These are phyloP conservation scores for Caenorhabditis wallacei DNA, from an alignment of 2,888 invertebrate genomes.

Conservation along the genomic window DNA sequence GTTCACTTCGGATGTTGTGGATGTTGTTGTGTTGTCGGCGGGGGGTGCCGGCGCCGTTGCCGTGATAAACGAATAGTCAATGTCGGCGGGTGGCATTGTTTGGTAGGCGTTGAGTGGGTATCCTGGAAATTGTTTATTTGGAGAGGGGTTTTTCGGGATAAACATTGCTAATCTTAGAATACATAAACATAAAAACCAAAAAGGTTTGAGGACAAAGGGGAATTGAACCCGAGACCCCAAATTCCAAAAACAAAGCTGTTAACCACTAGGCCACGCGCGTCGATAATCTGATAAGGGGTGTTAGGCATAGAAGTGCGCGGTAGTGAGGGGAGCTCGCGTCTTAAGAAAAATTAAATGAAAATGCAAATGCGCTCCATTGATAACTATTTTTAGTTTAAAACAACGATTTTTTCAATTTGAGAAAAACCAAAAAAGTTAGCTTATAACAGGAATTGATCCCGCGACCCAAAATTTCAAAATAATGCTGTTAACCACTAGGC, in stretches of 20 bases:
- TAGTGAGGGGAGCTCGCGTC: neutral
- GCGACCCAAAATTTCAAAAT: neutral
- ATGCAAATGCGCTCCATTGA: neutral
- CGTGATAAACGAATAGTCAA: conserved; percentile 29
- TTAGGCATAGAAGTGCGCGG: neutral
- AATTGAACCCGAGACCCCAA: neutral
- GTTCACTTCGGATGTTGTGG: neutral
- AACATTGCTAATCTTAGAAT: neutral
- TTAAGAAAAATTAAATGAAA: neutral
- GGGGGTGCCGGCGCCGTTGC: conserved; percentile 20
- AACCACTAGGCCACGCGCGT: neutral
- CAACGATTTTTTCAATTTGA: too few relatives aligned
- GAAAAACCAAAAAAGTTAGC: neutral
- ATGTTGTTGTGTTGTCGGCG: neutral
- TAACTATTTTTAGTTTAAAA: too few relatives aligned
- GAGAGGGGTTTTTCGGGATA: neutral
- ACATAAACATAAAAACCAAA: conserved; percentile 27
- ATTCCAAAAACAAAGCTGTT: neutral
- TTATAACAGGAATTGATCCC: neutral
- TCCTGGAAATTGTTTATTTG: conserved; percentile 47
- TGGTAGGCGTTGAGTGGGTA: conserved; percentile 50
- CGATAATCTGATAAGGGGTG: neutral
- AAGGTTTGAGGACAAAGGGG: neutral
- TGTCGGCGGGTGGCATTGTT: conserved; percentile 31
- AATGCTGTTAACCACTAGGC: neutral